Evolutionary conservation across 2,113 vertebrate species (phyloP).

Genomic region (Naja naja): DNA sequence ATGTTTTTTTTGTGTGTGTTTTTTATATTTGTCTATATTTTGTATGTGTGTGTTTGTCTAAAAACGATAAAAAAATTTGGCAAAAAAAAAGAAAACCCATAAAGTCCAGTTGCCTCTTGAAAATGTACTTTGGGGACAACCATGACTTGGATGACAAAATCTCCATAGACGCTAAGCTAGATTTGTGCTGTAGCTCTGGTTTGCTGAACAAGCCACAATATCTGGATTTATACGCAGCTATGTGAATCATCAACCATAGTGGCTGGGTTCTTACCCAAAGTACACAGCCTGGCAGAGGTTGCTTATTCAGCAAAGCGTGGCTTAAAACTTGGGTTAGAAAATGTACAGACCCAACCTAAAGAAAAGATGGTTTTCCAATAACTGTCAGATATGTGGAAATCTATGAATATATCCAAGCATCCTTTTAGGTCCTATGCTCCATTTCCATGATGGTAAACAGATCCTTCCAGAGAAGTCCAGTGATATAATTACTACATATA

Average conservation of each 20-base stretch:
- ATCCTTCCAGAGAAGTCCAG: not conserved
- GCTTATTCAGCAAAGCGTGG: not conserved
- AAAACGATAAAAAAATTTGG: no score
- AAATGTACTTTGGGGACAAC: no score
- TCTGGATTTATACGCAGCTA: not conserved
- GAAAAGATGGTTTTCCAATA: not conserved
- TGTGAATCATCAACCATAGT: not conserved
- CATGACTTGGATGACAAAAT: no score
- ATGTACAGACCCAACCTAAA: not conserved
- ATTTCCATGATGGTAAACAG: not conserved
- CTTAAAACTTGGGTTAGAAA: not conserved
- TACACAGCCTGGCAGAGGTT: not conserved
- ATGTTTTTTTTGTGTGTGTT: no score
- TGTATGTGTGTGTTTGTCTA: no score
- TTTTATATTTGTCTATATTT: no score
- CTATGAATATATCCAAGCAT: not conserved
- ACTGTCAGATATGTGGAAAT: not conserved
- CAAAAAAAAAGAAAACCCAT: no score
- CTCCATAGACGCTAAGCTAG: not conserved
- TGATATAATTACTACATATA: not conserved
- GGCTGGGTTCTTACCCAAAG: not conserved
- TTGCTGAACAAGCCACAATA: not conserved
- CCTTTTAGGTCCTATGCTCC: not conserved
- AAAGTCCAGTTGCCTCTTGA: no score
- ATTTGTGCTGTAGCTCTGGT: not conserved